Evolutionary conservation across 2,888 invertebrate genomes (phyloP), one percentile per base, ranked within the genome.

Genomic region (Drepana falcataria): DNA sequence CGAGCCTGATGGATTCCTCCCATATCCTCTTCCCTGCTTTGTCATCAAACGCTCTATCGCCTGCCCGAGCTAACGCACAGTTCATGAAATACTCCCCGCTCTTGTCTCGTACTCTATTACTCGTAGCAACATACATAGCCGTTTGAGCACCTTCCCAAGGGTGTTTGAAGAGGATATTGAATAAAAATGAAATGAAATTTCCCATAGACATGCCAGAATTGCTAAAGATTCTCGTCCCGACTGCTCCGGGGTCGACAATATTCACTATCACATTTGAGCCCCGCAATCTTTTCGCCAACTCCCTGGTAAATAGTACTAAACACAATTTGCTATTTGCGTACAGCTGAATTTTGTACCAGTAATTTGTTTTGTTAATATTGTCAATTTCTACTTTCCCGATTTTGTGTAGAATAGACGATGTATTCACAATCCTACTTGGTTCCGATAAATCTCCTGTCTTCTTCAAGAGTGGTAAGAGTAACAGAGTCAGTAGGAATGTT

Each of bases 401-500:
- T 7, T 93, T 92, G 77, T 96, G 96, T 33, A 96, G 73, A 63
- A 94, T 92, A 0, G 96, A 96, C 0, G 96, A 95, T 0, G 96
- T 96, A 35, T 95, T 93, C 0, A 97, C 93, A 0, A 97, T 93
- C 58, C 97, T 93, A 56, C 95, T 93, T 3, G 95, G 94, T 9
- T 93, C 92, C 7, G 94, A 93, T 2, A 66, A 55, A 0, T 56
- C 68, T 2, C 85, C 89, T 4, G 83, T 74, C 72, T 92, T 93
- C 77, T 94, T 95, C 61, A 97, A 75, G 60, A 96, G 85, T 85
- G 96, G 96, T 65, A 97, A 93, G 47, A 99, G 92, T 41, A 99
- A 92, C 77, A 97, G 95, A 0, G 98, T 98, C 52, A 99, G 88
- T 40, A 99, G 91, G 79, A 98, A 98, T 6, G 97, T 96, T 0